A percentile compares a stretch with the other conserved stretches of the same genome.
Evolutionary conservation across 2,888 invertebrate genomes (phyloP).

Genomic region (Hirtodrosophila alboralis): DNA sequence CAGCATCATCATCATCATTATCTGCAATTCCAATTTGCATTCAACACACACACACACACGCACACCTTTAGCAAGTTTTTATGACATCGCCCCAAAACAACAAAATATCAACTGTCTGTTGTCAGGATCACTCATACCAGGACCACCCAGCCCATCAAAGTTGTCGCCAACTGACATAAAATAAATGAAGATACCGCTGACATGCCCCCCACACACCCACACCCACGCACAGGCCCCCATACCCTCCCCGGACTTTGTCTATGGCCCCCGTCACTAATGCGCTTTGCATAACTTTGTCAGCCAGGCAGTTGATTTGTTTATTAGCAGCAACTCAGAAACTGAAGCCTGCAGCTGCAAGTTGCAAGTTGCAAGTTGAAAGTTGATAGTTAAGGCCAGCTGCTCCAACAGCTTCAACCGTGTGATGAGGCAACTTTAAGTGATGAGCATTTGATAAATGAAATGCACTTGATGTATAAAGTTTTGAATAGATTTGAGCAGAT

Average conservation of each 20-base stretch:
- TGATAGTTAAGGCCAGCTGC: slow-evolving; percentile 37
- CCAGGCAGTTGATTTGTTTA: slow-evolving; percentile 57
- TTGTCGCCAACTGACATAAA: slow-evolving; percentile 53
- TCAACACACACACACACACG: slow-evolving; percentile 8
- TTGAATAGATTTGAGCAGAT: slow-evolving; percentile 13
- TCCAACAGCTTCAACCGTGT: not conserved
- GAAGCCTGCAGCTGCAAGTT: slow-evolving; percentile 3
- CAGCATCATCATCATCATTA: too few relatives aligned
- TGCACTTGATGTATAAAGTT: slow-evolving; percentile 38
- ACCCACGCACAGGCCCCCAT: not conserved
- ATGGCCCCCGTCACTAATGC: slow-evolving; percentile 41
- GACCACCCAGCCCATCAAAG: slow-evolving; percentile 15
- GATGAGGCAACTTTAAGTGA: slow-evolving; percentile 22
- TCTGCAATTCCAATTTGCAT: slow-evolving; percentile 25
- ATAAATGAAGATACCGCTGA: slow-evolving; percentile 54
- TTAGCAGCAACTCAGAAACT: slow-evolving; percentile 28
- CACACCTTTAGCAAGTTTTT: slow-evolving; percentile 13
- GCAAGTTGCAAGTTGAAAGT: slow-evolving; percentile 25
- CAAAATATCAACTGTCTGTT: slow-evolving; percentile 15
- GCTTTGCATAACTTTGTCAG: slow-evolving; percentile 59
- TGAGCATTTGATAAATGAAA: slow-evolving; percentile 57
- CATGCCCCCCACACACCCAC: not conserved
- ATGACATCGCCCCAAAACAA: slow-evolving; percentile 13
- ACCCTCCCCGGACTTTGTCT: too few relatives aligned
- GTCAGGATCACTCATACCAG: not conserved